Base-by-base conservation (phyloP, 2,888 invertebrate species). In the Eutolmus rufibarbis region DNA sequence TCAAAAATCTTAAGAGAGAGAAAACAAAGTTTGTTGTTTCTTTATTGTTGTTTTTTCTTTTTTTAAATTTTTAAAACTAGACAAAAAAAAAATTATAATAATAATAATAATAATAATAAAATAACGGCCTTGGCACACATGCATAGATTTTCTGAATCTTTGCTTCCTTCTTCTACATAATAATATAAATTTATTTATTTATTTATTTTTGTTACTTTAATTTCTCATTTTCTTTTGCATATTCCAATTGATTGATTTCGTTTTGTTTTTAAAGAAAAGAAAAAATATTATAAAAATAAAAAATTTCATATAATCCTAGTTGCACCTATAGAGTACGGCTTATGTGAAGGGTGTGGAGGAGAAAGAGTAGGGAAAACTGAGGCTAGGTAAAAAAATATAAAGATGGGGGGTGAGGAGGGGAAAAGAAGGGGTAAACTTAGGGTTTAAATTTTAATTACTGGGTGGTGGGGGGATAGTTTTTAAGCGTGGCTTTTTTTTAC, bases 91-190 rank as follows among this genome's bases (percentile, higher is more conserved):
- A 66, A n/a, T 12, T 7, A 19, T 77, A 77, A 77, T 77, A 77
- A 76, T 37, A 74, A 74, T 74, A 34, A 57, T 77, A 77, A 78
- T 78, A 78, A 76, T 76, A 76, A 76, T 76, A 76, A 78, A 78
- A 78, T 78, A 78, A 78, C 78, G 37, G 40, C 78, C 78, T 78
- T 78, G 78, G 78, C 78, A 78, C 78, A 78, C 78, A 43, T 78
- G 78, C 78, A 40, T 43, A 43, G 37, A 78, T 40, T 23, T 46
- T 43, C 5, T 28, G 9, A 23, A 40, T 43, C 43, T 78, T 40
- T 78, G 43, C 43, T 43, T 23, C 23, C 23, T 46, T 40, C n/a
- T 5, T 5, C 23, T 78, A 43, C 37, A 76, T 76, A 16, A 16
- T 16, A 31, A 34, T 7, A 57, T 23, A 19, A 23, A 9, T 57